phyloP scores from a whole-genome alignment of 2,797 vertebrate species.

The Anolis apletophallus region DNA sequence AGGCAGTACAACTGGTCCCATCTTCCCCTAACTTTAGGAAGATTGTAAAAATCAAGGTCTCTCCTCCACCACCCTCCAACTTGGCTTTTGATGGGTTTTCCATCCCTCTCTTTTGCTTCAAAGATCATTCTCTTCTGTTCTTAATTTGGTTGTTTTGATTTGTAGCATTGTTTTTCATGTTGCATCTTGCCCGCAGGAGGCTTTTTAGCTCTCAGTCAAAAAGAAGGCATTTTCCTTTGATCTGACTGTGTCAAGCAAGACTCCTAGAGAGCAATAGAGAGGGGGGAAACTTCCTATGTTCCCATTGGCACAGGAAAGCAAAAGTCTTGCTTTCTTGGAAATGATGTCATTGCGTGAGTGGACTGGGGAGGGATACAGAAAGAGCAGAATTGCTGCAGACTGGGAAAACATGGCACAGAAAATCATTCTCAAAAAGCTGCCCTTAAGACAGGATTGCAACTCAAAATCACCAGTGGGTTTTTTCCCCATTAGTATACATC shows the following conservation, averaged over 20 bases:
- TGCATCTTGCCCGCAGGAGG: background rate
- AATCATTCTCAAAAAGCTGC: slow-evolving; percentile 10
- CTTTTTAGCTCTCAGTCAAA: background rate
- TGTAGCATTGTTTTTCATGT: background rate
- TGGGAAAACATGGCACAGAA: slow-evolving; percentile 27
- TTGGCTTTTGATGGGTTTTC: background rate
- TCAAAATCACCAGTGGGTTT: slow-evolving; percentile 13
- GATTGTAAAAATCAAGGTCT: background rate
- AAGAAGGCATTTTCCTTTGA: background rate
- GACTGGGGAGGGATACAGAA: background rate
- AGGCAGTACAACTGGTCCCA: background rate
- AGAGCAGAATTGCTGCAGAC: background rate
- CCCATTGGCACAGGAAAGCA: background rate
- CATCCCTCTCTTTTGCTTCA: background rate
- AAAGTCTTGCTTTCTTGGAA: background rate
- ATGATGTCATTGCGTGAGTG: background rate
- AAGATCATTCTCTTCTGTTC: background rate
- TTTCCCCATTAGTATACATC: slow-evolving; percentile 23
- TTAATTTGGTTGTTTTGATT: background rate
- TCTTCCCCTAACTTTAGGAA: background rate
- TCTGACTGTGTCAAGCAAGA: background rate
- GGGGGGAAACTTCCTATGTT: background rate
- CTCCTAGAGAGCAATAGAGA: background rate
- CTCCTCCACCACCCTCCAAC: too few relatives aligned
- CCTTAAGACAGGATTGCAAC: slow-evolving; percentile 31